A percentile compares a stretch with the other conserved stretches of the same genome.
These are phyloP conservation scores for Lasioglossum lativentre DNA, from an alignment of 2,888 invertebrate genomes.

Conservation along the genomic window DNA sequence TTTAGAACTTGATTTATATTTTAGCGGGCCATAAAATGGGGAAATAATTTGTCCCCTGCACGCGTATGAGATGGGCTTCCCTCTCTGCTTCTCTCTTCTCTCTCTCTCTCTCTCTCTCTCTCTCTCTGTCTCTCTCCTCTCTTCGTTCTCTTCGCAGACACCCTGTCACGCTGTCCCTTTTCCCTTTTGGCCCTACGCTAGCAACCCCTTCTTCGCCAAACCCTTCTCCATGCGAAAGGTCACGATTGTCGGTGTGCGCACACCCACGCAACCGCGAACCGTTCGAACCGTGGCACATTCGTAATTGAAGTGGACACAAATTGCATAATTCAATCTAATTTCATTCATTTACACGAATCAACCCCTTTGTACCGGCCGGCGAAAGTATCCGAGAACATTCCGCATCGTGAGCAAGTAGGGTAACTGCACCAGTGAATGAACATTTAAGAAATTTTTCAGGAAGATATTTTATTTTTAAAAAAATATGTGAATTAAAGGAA, in stretches of 20 bases:
- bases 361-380: not conserved
- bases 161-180: not conserved
- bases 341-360: not conserved
- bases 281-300: not conserved
- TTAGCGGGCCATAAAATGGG: slow-evolving; percentile 83
- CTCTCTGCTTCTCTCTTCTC: slow-evolving; percentile 43
- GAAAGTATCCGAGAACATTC: not conserved
- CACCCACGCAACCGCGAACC: slow-evolving; percentile 20
- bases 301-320: not conserved
- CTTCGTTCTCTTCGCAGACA: slow-evolving; percentile 3
- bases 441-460: no score
- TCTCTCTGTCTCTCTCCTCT: not conserved
- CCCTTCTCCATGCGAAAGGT: slow-evolving; percentile 44
- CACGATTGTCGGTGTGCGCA: slow-evolving; percentile 46
- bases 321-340: slow-evolving; percentile 1
- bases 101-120: not conserved
- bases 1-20: slow-evolving; percentile 84
- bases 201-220: slow-evolving; percentile 13
- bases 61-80: slow-evolving; percentile 80
- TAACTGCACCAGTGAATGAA: no score
- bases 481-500: no score
- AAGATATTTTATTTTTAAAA: no score
- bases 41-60: slow-evolving; percentile 84
- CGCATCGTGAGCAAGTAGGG: no score
- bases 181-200: not conserved